Evolutionary conservation across 2,888 invertebrate genomes (phyloP), one percentile per base, ranked within the genome.

Genomic region (Brachypalpus laphriformis): DNA sequence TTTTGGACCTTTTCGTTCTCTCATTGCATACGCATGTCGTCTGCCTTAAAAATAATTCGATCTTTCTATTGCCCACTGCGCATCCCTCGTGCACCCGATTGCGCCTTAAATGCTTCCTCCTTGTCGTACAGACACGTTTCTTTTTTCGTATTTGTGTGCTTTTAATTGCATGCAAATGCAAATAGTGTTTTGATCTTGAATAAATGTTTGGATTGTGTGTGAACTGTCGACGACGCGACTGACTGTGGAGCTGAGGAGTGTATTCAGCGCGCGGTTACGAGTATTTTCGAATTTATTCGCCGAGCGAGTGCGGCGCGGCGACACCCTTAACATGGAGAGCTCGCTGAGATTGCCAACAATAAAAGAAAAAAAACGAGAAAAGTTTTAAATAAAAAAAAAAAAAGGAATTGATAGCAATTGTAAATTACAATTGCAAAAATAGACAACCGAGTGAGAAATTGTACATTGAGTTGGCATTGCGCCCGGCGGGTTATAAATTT

Each of bases 181-280:
- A 75, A 80, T 81, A 81, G 75, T 85, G 85, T 85, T 85, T 85
- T 85, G 85, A 85, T 81, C 85, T 85, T 85, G 85, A 85, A 85
- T 81, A 85, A 81, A 81, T 85, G 71, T 71, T 83, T 80, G 51
- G 63, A 49, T 74, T 49, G 72, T 18, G 37, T 59, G 61, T 49
- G 61, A 42, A n/a, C 37, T 28, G 49, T 16, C 11, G 20, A 20
- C 20, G 45, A 34, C 11, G 14, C 31, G 5, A 16, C 28, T 47
- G 31, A 11, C 18, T 14, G 9, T 54, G 22, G 16, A 40, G 34
- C 37, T 14, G 66, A 54, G 16, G 8, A 51, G 18, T n/a, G n/a
- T 28, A 14, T 37, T 4, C 37, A 16, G 61, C 45, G 34, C 16
- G 59, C 37, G 28, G 34, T 78, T 75, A n/a, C n/a, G n/a, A n/a